Evolutionary conservation across 2,888 invertebrate species (phyloP).

Genomic region (Lamellibrachia columna): DNA sequence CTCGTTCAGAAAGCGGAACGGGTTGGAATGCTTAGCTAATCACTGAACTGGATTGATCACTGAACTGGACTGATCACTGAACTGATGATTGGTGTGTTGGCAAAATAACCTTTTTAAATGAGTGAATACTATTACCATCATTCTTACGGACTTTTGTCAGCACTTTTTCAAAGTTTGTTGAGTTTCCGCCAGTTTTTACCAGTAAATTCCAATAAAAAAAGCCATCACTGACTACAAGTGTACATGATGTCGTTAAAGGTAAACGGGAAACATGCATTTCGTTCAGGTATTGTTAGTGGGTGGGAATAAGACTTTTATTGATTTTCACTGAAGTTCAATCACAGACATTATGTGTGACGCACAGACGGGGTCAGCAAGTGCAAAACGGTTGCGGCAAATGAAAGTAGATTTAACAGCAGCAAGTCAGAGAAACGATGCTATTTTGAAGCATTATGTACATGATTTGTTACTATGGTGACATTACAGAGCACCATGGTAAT

Average conservation of each 20-base stretch:
- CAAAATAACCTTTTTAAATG: too few species aligned
- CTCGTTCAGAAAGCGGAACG: too few species aligned
- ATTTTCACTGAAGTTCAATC: constrained; percentile 3
- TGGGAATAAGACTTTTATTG: background rate
- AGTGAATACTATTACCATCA: too few species aligned
- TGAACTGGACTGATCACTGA: too few species aligned
- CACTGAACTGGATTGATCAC: too few species aligned
- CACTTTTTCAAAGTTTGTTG: too few species aligned
- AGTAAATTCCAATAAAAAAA: too few species aligned
- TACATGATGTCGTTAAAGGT: background rate
- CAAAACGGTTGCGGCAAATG: background rate
- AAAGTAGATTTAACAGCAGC: background rate
- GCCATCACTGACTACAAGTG: too few species aligned
- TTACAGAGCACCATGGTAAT: background rate
- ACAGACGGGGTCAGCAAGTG: background rate
- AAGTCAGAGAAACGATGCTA: background rate
- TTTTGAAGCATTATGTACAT: background rate
- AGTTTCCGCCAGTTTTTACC: too few species aligned
- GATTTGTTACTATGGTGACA: background rate
- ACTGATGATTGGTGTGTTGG: too few species aligned
- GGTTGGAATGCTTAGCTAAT: too few species aligned
- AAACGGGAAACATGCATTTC: background rate
- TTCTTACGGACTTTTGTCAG: too few species aligned
- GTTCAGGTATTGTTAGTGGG: background rate
- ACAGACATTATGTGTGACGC: background rate